Conservation (phyloP, 2,888 invertebrate species). For the Acronicta aceris region DNA sequence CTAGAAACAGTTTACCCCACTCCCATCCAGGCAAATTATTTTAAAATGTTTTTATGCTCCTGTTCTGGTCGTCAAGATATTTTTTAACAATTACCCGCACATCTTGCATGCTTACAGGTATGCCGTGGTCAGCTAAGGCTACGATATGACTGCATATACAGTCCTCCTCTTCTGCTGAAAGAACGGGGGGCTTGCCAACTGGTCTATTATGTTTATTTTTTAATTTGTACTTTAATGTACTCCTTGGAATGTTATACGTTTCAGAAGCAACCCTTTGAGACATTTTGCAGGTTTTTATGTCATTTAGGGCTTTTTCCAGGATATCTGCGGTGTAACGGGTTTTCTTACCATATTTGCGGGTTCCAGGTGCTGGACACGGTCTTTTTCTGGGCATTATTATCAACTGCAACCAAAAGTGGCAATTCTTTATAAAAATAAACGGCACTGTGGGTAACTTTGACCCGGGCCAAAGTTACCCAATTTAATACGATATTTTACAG, state of each 20-base stretch:
- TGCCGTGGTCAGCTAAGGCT: constrained; percentile 10
- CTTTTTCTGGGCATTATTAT: constrained; percentile 7
- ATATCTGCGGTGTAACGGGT: constrained; percentile 7
- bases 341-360: constrained; percentile 13
- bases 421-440: constrained; percentile 9
- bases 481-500: neutral
- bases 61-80: constrained; percentile 10
- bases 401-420: constrained; percentile 8
- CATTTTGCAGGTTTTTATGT: constrained; percentile 12
- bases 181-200: constrained; percentile 13
- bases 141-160: constrained; percentile 9
- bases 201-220: constrained; percentile 10
- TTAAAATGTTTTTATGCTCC: constrained; percentile 18
- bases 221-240: constrained; percentile 19
- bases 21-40: constrained; percentile 32
- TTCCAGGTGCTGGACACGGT: constrained; percentile 7
- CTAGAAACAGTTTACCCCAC: constrained; percentile 30
- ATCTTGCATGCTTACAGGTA: constrained; percentile 12
- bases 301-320: constrained; percentile 9
- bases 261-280: constrained; percentile 9
- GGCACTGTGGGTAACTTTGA: constrained; percentile 10
- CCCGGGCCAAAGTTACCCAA: constrained; percentile 9
- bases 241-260: constrained; percentile 14
- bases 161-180: constrained; percentile 11
- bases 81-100: constrained; percentile 9